phyloP scores from a whole-genome alignment of 2,113 vertebrate genomes.

The Periophthalmodon schlosseri region DNA sequence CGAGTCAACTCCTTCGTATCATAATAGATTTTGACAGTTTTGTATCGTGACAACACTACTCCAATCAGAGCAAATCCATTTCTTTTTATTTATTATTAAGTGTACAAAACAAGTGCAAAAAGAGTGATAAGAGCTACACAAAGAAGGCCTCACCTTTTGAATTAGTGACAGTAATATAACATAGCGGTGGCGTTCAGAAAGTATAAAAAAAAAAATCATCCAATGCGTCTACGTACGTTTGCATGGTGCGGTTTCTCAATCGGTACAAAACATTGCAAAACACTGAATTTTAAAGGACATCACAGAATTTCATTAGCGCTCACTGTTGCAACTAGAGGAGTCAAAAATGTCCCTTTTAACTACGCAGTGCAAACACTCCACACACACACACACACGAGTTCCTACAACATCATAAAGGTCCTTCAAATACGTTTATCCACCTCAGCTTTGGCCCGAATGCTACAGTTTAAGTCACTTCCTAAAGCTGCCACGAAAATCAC shows the following conservation, averaged over 20 bases:
- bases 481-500: slow-evolving; percentile 35
- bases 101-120: slow-evolving; percentile 84
- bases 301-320: slow-evolving; percentile 65
- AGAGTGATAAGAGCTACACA: slow-evolving; percentile 70
- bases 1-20: too few relatives aligned
- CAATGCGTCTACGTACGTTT: background rate
- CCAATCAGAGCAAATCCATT: slow-evolving; percentile 68
- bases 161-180: slow-evolving; percentile 55
- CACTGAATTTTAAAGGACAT: slow-evolving; percentile 44
- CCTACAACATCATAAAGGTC: slow-evolving; percentile 38
- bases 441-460: slow-evolving; percentile 49
- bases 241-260: slow-evolving; percentile 29
- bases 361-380: slow-evolving; percentile 57
- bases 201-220: slow-evolving; percentile 37
- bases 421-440: slow-evolving; percentile 49
- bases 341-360: slow-evolving; percentile 52
- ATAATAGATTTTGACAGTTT: too few relatives aligned
- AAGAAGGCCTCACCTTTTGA: slow-evolving; percentile 62
- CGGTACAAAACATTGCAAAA: slow-evolving; percentile 62
- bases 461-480: slow-evolving; percentile 36
- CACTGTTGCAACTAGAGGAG: slow-evolving; percentile 52
- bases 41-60: too few relatives aligned
- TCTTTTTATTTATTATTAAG: slow-evolving; percentile 70
- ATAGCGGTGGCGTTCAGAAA: slow-evolving; percentile 45
- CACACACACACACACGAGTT: slow-evolving; percentile 35